Conservation (phyloP, 2,113 vertebrate species). For the Actinemys pallida region DNA sequence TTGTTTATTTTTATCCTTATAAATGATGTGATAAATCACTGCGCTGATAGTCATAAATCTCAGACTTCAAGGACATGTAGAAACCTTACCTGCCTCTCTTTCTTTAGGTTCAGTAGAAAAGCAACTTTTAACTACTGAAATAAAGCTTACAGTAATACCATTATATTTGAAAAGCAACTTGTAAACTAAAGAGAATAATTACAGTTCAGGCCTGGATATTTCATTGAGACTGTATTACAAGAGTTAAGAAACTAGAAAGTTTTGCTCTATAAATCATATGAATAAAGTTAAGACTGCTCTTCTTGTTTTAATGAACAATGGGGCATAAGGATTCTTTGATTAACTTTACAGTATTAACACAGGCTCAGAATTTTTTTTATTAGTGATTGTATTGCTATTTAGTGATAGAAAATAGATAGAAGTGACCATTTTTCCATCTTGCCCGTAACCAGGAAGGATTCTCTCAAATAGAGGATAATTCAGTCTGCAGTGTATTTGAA, state of each 20-base stretch:
- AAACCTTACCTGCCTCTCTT: neutral
- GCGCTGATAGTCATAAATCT: conserved; percentile 1
- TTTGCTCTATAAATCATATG: too few species aligned
- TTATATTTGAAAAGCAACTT: neutral
- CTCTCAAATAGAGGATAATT: neutral
- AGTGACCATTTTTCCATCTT: neutral
- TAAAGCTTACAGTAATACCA: neutral
- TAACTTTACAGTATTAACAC: neutral
- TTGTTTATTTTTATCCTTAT: neutral
- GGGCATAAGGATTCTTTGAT: neutral
- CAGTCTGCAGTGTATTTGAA: neutral
- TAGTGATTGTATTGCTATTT: neutral
- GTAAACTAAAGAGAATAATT: neutral
- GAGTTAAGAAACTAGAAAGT: neutral
- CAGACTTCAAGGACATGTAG: neutral
- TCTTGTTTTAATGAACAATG: neutral
- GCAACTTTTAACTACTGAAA: neutral
- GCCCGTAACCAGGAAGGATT: neutral
- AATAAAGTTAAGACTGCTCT: neutral
- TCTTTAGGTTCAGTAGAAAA: neutral
- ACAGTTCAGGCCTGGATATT: neutral
- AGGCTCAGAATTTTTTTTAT: neutral
- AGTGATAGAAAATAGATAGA: neutral
- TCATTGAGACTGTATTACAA: neutral
- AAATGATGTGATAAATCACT: conserved; percentile 1